phyloP scores from a whole-genome alignment of 2,113 vertebrate genomes.

The Hippoglossus stenolepis region DNA sequence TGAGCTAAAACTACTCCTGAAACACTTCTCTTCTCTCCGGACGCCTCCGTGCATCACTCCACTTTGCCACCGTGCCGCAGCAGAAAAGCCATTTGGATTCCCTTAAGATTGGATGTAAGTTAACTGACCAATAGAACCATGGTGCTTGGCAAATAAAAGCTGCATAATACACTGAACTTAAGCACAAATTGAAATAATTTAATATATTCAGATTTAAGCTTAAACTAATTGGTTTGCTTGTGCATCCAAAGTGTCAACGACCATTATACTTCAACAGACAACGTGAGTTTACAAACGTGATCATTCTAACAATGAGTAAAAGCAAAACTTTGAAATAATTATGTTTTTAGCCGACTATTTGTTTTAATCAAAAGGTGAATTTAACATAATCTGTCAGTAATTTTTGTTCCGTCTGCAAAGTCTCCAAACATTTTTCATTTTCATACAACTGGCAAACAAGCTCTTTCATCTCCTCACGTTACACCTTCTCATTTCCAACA shows the following conservation, averaged over 20 bases:
- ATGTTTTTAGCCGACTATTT: not conserved
- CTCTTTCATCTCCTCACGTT: not conserved
- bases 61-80: not conserved
- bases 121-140: too few relatives aligned
- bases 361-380: not conserved
- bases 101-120: too few relatives aligned
- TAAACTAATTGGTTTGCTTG: too few relatives aligned
- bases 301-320: not conserved
- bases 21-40: too few relatives aligned
- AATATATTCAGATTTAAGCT: too few relatives aligned
- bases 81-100: not conserved
- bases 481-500: slow-evolving; percentile 3
- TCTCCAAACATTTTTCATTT: not conserved
- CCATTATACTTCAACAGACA: too few relatives aligned
- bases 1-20: slow-evolving; percentile 41
- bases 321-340: not conserved
- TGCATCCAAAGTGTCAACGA: too few relatives aligned
- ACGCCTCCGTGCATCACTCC: not conserved
- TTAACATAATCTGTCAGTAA: not conserved
- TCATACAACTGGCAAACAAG: not conserved
- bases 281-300: too few relatives aligned
- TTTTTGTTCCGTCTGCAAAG: not conserved
- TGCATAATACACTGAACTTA: too few relatives aligned
- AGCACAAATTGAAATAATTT: too few relatives aligned
- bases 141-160: too few relatives aligned